These are phyloP conservation scores for Mormyrops boulengeri DNA, from an alignment of 2,797 vertebrate genomes.

Conservation along the genomic window DNA sequence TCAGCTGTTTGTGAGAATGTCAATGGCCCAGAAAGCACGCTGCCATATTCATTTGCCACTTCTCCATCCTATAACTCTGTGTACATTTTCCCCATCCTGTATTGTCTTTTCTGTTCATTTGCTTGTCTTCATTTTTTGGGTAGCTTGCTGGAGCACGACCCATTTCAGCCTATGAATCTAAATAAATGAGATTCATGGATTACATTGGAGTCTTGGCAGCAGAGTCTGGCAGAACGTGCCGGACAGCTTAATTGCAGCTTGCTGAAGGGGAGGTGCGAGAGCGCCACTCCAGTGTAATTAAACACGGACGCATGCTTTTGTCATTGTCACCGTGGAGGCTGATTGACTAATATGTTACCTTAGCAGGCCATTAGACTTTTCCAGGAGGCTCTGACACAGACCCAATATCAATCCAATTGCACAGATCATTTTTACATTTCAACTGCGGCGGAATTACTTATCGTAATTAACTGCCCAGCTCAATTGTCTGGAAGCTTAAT, in stretches of 20 bases:
- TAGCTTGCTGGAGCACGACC: neutral
- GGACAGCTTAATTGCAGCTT: conserved; percentile 1
- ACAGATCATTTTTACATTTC: neutral
- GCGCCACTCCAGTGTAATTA: neutral
- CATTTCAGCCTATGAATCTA: neutral
- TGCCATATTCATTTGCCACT: neutral
- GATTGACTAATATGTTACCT: neutral
- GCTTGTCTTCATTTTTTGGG: neutral
- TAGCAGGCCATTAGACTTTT: neutral
- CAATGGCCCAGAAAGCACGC: neutral
- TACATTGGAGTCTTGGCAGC: neutral
- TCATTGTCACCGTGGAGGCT: neutral
- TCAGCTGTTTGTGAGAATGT: conserved; percentile 6
- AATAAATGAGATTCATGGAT: conserved; percentile 17
- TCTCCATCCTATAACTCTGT: neutral
- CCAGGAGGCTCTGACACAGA: neutral
- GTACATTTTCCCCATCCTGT: neutral
- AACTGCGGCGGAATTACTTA: neutral
- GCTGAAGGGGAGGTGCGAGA: neutral
- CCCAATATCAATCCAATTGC: neutral
- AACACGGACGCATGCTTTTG: neutral
- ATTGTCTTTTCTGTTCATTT: neutral
- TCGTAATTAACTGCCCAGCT: neutral
- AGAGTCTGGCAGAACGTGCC: neutral
- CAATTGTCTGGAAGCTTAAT: neutral